phyloP scores from a whole-genome alignment of 2,113 vertebrate species.

The Candoia aspera region DNA sequence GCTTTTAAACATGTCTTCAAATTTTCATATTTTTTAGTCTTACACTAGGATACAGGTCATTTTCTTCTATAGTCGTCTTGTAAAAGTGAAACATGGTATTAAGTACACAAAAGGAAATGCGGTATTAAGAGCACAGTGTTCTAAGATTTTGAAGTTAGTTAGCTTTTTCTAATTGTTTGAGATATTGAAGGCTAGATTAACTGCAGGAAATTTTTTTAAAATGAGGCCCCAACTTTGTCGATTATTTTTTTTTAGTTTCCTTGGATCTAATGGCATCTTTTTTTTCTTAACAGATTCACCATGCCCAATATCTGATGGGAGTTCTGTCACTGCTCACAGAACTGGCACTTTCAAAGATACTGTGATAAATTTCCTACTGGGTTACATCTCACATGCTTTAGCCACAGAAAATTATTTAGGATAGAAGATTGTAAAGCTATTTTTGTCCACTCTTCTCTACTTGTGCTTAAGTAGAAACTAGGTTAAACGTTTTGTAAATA shows the following conservation, averaged over 20 bases:
- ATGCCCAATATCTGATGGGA: constrained; percentile 78
- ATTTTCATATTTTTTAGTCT: background rate
- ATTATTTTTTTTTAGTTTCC: background rate
- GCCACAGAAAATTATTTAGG: background rate
- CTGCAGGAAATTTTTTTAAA: background rate
- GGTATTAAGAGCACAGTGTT: background rate
- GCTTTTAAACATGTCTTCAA: background rate
- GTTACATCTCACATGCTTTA: background rate
- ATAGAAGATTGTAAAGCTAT: background rate
- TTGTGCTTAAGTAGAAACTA: background rate
- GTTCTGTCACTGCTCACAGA: constrained; percentile 89
- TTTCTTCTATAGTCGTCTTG: background rate
- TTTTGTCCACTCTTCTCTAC: background rate
- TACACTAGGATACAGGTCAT: background rate
- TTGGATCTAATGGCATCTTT: background rate
- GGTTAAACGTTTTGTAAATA: background rate
- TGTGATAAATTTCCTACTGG: constrained; percentile 56
- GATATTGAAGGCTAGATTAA: background rate
- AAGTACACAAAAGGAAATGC: background rate
- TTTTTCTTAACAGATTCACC: constrained; percentile 76
- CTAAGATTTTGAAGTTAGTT: background rate
- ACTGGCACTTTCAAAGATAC: constrained; percentile 76
- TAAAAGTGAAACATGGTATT: background rate
- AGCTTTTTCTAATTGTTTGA: background rate
- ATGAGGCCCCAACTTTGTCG: background rate